Evolutionary conservation across 2,888 invertebrate genomes (phyloP).

Genomic region (Coenonympha glycerion): DNA sequence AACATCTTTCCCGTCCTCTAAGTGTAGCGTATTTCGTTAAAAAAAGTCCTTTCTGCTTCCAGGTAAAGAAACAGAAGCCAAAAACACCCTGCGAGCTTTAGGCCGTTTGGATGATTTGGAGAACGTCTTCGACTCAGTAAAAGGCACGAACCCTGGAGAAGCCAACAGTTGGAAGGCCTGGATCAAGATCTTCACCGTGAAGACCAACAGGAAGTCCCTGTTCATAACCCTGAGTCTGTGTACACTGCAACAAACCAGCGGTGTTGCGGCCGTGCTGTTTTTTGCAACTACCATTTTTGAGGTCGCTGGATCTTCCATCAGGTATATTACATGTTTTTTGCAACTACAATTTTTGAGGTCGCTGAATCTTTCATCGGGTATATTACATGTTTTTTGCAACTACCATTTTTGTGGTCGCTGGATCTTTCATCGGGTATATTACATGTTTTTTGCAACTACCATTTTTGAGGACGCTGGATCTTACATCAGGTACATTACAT

Average conservation of each 20-base stretch:
- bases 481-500: no score
- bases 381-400: no score
- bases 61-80: conserved; percentile 42
- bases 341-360: no score
- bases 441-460: no score
- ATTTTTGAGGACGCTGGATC: no score
- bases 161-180: conserved; percentile 39
- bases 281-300: conserved; percentile 44
- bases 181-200: conserved; percentile 44
- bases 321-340: conserved; percentile 17
- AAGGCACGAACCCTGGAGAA: conserved; percentile 34
- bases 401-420: no score
- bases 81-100: conserved; percentile 34
- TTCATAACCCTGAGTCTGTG: conserved; percentile 40
- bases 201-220: conserved; percentile 38
- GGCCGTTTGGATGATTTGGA: conserved; percentile 41
- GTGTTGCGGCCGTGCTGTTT: conserved; percentile 41
- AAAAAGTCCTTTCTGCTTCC: conserved; percentile 10
- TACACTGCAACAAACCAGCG: conserved; percentile 37
- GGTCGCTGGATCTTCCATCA: conserved; percentile 39
- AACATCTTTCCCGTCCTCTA: no score
- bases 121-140: conserved; percentile 39
- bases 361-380: no score
- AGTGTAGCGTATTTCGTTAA: no score
- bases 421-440: no score